phyloP scores from a whole-genome alignment of 2,797 vertebrate genomes.

The Melopsittacus undulatus region DNA sequence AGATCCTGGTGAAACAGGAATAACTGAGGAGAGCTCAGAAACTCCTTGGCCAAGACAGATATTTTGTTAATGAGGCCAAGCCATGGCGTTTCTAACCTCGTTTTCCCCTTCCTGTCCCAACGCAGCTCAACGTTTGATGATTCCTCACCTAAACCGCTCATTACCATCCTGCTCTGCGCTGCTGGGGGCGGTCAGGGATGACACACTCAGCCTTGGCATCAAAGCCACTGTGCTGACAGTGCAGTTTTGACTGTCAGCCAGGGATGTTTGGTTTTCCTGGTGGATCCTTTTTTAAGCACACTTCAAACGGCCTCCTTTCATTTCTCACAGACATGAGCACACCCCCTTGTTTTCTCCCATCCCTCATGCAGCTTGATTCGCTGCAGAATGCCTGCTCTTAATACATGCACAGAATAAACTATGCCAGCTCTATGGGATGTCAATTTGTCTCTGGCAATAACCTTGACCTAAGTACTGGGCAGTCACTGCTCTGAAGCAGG shows the following conservation, averaged over 20 bases:
- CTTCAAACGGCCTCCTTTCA: slow-evolving; percentile 18
- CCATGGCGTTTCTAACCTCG: not conserved
- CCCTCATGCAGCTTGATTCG: not conserved
- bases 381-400: not conserved
- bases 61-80: not conserved
- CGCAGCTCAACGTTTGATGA: not conserved
- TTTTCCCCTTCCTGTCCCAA: not conserved
- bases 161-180: not conserved
- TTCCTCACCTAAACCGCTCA: not conserved
- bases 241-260: slow-evolving; percentile 31
- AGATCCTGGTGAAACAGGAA: not conserved
- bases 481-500: not conserved
- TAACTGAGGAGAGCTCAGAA: not conserved
- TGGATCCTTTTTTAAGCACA: slow-evolving; percentile 6
- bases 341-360: not conserved
- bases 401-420: not conserved
- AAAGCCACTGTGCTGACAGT: slow-evolving; percentile 40
- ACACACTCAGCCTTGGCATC: slow-evolving; percentile 24
- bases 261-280: slow-evolving; percentile 1
- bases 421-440: not conserved
- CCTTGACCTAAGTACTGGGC: not conserved
- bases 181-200: not conserved
- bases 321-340: not conserved
- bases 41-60: not conserved
- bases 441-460: not conserved